Base-by-base conservation (phyloP, 2,888 invertebrate species). In the Melolontha melolontha region DNA sequence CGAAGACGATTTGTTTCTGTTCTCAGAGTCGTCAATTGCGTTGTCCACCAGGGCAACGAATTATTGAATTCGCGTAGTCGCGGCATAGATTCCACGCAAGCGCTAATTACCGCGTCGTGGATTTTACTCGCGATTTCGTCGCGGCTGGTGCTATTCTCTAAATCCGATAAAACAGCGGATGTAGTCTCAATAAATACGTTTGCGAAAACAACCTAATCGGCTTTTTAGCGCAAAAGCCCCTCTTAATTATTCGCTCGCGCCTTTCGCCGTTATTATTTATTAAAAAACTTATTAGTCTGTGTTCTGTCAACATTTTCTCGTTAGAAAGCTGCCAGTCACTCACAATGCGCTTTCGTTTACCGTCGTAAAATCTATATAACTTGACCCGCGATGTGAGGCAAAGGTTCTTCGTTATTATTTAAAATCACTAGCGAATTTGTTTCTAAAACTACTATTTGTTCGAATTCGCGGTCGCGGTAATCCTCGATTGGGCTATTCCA, bases 41-140 rank as follows among this genome's bases (percentile, higher is more conserved):
- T n/a, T n/a, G n/a, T n/a, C n/a, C n/a, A 70, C 70, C 70, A 72
- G 0, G 71, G 70, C 5, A 71, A 68, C 17, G 50, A 65, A 1
- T 64, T 63, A 2, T 39, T 47, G 59, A 50, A 50, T 8, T 2
- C 8, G 44, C 52, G 55, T 44, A 41, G 51, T 6, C 17, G 39
- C 27, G 68, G 64, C 66, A 71, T 68, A 0, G 64, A 66, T 6
- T 0, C 39, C 12, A 55, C 63, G 52, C 66, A 70, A 2, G 64
- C 54, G 7, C 12, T 7, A 12, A 27, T 34, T 2, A 70, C 16
- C 1, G 64, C 68, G 1, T 59, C 41, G 27, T 71, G 66, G 1
- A 65, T 12, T 5, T n/a, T 16, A 22, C 12, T n/a, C 27, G 27
- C 55, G 8, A 55, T 16, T 29, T 63, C 2, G 7, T 14, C 7